Conservation (phyloP, 2,888 invertebrate species). For the Drosophila lacicola region DNA sequence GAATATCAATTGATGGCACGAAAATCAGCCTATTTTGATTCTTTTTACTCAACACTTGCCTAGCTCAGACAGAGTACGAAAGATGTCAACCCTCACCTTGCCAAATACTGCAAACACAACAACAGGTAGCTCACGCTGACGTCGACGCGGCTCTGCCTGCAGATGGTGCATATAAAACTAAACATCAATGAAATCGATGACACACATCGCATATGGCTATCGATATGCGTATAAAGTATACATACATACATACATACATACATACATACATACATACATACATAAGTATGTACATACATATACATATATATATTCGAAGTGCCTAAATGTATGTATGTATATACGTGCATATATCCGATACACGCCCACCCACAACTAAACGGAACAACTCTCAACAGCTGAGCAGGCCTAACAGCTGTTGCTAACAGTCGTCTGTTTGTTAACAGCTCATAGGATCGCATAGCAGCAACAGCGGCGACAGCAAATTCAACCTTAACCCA, state of each 20-base stretch:
- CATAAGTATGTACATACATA: too few relatives aligned
- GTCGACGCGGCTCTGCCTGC: slow-evolving; percentile 7
- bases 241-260: background rate
- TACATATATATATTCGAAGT: background rate
- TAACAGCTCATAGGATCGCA: slow-evolving; percentile 47
- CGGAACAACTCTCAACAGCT: slow-evolving; percentile 12
- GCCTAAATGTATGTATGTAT: background rate
- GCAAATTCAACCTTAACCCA: slow-evolving; percentile 38
- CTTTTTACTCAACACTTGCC: background rate
- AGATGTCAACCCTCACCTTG: slow-evolving; percentile 20
- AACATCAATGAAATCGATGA: slow-evolving; percentile 41
- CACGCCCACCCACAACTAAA: slow-evolving; percentile 5
- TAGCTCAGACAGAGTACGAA: slow-evolving; percentile 1
- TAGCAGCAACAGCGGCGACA: slow-evolving; percentile 8
- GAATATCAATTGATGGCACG: background rate
- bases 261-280: too few relatives aligned
- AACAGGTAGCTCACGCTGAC: slow-evolving; percentile 37
- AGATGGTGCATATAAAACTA: slow-evolving; percentile 17
- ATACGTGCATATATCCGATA: background rate
- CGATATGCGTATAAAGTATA: slow-evolving; percentile 18
- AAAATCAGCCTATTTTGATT: background rate
- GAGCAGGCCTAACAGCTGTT: slow-evolving; percentile 37
- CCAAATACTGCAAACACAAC: slow-evolving; percentile 18
- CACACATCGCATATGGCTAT: slow-evolving; percentile 15
- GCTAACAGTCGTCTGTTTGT: slow-evolving; percentile 27